Percentiles rank a stretch among this genome's conserved stretches.
phyloP scores from a whole-genome alignment of 2,797 vertebrate species.

The Clarias pachynema region DNA sequence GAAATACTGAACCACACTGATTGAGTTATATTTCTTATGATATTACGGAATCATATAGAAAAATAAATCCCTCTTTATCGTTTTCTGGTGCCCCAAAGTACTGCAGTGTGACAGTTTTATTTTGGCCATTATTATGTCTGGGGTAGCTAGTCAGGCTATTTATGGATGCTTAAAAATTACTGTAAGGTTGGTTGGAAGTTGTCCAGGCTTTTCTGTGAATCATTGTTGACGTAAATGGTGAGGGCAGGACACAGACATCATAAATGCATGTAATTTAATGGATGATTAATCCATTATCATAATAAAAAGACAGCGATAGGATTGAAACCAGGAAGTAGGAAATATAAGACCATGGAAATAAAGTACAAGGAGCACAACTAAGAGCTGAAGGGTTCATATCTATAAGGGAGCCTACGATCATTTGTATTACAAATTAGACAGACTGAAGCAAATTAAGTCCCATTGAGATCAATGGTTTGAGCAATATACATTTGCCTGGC shows the following conservation, averaged over 20 bases:
- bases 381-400: background rate
- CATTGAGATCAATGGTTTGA: background rate
- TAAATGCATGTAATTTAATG: background rate
- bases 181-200: background rate
- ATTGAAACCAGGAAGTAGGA: background rate
- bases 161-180: background rate
- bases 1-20: conserved; percentile 28
- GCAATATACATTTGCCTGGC: background rate
- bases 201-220: background rate
- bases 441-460: background rate
- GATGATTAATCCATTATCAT: background rate
- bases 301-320: background rate
- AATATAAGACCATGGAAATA: background rate
- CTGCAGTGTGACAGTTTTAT: conserved; percentile 27
- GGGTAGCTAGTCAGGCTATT: background rate
- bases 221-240: background rate
- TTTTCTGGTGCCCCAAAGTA: background rate
- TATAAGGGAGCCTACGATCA: background rate
- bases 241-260: background rate
- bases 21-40: conserved; percentile 35
- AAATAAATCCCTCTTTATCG: conserved; percentile 13
- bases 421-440: background rate
- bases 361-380: background rate
- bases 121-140: conserved; percentile 17
- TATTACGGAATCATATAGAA: conserved; percentile 33